These are phyloP conservation scores for Bombus balteatus DNA, from an alignment of 1,140 invertebrate genomes.

Conservation along the genomic window DNA sequence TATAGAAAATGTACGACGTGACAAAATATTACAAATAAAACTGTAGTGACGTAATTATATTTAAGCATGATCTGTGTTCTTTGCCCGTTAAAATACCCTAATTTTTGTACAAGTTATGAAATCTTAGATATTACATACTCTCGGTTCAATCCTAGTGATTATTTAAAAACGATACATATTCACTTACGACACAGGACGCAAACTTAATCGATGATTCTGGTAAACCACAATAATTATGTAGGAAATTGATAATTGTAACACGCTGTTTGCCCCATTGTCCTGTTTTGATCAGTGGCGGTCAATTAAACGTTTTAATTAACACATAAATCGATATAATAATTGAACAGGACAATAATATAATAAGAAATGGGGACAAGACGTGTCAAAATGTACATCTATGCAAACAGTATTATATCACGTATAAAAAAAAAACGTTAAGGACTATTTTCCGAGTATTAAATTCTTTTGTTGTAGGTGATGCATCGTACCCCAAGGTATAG, in stretches of 20 bases:
- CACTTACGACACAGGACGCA: neutral
- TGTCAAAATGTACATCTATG: neutral
- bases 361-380: neutral
- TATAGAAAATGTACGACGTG: no score
- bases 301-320: slow-evolving; percentile 21
- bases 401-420: neutral
- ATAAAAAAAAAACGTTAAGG: neutral
- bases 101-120: neutral
- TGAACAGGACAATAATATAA: neutral
- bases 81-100: neutral
- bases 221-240: slow-evolving; percentile 37
- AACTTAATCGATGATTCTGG: slow-evolving; percentile 34
- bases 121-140: no score
- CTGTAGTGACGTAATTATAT: neutral
- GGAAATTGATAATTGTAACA: slow-evolving; percentile 50
- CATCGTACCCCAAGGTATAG: neutral
- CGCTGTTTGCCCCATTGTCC: neutral
- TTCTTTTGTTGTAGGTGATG: neutral
- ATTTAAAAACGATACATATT: neutral
- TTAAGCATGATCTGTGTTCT: no score
- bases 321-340: neutral
- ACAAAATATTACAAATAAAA: neutral
- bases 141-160: neutral
- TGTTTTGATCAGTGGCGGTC: neutral
- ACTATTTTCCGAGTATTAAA: neutral